A percentile compares a stretch with the other conserved stretches of the same genome.
phyloP scores from a whole-genome alignment of 2,888 invertebrate species.

The Physocephala rufipes region DNA sequence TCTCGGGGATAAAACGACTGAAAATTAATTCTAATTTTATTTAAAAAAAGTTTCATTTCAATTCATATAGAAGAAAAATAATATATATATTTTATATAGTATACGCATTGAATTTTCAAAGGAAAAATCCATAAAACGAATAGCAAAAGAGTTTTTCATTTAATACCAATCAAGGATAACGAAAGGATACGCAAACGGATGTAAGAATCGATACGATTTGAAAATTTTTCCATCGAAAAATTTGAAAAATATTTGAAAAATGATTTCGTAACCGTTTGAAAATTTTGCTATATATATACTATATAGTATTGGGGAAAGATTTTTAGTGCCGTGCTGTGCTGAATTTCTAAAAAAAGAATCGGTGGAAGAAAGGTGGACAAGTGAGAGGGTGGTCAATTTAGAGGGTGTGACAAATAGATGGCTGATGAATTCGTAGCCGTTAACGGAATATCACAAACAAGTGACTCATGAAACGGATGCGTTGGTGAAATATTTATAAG shows the following conservation, averaged over 20 bases:
- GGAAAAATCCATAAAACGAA: conserved; percentile 37
- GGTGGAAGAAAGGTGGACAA: conserved; percentile 12
- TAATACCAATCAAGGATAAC: conserved; percentile 30
- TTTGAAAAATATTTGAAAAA: conserved; percentile 20
- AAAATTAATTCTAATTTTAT: conserved; percentile 58
- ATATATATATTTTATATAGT: conserved; percentile 42
- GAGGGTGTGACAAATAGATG: conserved; percentile 6
- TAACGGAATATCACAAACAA: conserved; percentile 15
- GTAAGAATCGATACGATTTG: conserved; percentile 16
- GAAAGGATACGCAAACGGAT: conserved; percentile 31
- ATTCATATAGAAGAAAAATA: conserved; percentile 48
- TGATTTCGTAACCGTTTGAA: conserved; percentile 31
- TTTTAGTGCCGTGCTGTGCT: conserved; percentile 55
- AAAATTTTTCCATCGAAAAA: conserved; percentile 26
- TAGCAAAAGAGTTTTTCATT: conserved; percentile 24
- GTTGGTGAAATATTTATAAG: neutral
- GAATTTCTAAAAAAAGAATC: conserved; percentile 63
- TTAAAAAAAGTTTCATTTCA: conserved; percentile 57
- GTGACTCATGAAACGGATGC: neutral
- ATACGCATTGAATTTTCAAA: conserved; percentile 53
- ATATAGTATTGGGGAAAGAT: conserved; percentile 11
- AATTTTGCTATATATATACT: conserved; percentile 35
- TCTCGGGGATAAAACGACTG: conserved; percentile 68
- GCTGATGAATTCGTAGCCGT: conserved; percentile 19
- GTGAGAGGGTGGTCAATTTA: too few species aligned